Conservation (phyloP, 2,888 invertebrate species). For the Geotrupes spiniger region DNA sequence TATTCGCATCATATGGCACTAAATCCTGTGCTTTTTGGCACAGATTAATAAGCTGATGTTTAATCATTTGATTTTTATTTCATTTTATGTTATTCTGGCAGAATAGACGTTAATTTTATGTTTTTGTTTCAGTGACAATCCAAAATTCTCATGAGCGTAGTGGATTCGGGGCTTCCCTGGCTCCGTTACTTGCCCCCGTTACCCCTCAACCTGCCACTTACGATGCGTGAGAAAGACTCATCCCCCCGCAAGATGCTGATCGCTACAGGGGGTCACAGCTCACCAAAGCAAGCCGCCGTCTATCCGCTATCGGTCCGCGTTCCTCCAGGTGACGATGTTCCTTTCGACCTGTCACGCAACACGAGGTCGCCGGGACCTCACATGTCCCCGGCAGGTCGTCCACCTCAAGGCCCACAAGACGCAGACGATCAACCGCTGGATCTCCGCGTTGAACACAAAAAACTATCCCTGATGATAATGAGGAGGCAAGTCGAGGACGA, state of each 20-base stretch:
- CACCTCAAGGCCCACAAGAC: constrained; percentile 53
- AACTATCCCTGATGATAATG: constrained; percentile 51
- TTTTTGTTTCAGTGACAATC: constrained; percentile 33
- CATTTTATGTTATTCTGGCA: too few relatives aligned
- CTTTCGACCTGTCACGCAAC: constrained; percentile 64
- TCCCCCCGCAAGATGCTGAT: constrained; percentile 83
- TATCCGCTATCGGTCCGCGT: constrained; percentile 65
- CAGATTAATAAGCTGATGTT: too few relatives aligned
- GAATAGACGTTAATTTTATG: constrained; percentile 15
- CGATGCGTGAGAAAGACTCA: constrained; percentile 88
- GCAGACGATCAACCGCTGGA: constrained; percentile 64
- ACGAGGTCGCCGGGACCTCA: constrained; percentile 53
- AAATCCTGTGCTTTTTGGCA: too few relatives aligned
- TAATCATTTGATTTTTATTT: too few relatives aligned
- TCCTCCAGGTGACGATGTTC: constrained; percentile 56
- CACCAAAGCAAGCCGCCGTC: constrained; percentile 72
- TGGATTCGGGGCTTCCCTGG: constrained; percentile 63
- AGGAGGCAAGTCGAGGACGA: constrained; percentile 72
- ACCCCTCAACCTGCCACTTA: constrained; percentile 50
- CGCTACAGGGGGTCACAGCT: constrained; percentile 57
- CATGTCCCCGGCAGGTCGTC: constrained; percentile 59
- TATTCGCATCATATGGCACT: too few relatives aligned
- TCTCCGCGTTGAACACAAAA: constrained; percentile 82
- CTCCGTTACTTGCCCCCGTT: constrained; percentile 52
- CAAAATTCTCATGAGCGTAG: constrained; percentile 65